Evolutionary conservation across 2,113 vertebrate species (phyloP).

Genomic region (Cisticola juncidis): DNA sequence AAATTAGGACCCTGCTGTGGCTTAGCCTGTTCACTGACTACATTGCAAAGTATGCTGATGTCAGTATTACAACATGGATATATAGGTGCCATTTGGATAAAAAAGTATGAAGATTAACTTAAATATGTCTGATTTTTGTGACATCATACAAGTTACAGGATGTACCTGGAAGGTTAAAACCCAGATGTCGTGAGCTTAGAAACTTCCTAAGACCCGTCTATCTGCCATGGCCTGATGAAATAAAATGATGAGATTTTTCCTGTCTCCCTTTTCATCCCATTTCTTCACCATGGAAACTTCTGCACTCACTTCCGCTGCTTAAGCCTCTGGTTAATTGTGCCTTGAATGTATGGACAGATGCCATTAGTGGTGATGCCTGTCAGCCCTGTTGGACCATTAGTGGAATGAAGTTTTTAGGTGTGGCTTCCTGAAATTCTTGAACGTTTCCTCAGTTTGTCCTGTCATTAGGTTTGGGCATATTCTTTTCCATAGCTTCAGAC

Average conservation of each 20-base stretch:
- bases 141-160: not conserved
- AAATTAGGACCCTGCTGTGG: not conserved
- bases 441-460: not conserved
- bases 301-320: not conserved
- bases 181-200: not conserved
- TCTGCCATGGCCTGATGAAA: not conserved
- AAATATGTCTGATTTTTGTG: not conserved
- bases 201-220: not conserved
- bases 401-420: not conserved
- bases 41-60: not conserved
- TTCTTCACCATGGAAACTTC: not conserved
- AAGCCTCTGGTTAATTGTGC: not conserved
- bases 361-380: not conserved
- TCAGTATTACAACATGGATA: not conserved
- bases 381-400: not conserved
- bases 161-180: not conserved
- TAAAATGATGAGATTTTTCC: not conserved
- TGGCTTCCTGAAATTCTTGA: not conserved
- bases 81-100: not conserved
- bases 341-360: not conserved
- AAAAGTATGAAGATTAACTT: not conserved
- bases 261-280: not conserved
- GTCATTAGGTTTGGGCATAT: not conserved
- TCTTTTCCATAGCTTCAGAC: not conserved
- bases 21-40: not conserved